A percentile compares a stretch with the other conserved stretches of the same genome.
Evolutionary conservation across 2,113 vertebrate genomes (phyloP).

Genomic region (Seriola aureovittata): DNA sequence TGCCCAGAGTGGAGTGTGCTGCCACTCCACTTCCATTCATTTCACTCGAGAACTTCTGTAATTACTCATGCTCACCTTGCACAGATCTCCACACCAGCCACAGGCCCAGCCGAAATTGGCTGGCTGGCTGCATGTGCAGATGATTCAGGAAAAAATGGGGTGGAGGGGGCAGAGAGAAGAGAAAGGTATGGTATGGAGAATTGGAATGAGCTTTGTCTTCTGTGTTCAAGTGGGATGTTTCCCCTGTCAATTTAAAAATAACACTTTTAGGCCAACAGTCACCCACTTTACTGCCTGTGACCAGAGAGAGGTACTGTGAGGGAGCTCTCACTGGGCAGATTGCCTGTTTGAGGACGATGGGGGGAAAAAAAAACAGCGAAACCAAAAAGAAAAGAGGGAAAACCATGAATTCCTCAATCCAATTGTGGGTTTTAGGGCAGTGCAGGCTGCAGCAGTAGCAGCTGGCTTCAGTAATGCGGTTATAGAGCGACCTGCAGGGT

Average conservation of each 20-base stretch:
- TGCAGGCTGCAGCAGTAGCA: slow-evolving; percentile 84
- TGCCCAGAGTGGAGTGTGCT: slow-evolving; percentile 88
- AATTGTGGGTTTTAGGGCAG: slow-evolving; percentile 91
- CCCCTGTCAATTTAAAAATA: slow-evolving; percentile 97
- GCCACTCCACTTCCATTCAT: slow-evolving; percentile 91
- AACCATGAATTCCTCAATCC: slow-evolving; percentile 95
- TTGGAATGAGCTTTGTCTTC: slow-evolving; percentile 94
- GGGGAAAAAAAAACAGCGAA: slow-evolving; percentile 78
- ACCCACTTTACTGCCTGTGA: slow-evolving; percentile 63
- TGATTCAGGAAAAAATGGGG: slow-evolving; percentile 63
- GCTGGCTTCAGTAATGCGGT: slow-evolving; percentile 96
- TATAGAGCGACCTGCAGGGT: slow-evolving; percentile 86
- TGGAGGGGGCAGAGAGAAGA: slow-evolving; percentile 17
- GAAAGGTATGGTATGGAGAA: slow-evolving; percentile 72
- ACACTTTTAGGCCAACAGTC: slow-evolving; percentile 92
- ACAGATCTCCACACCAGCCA: slow-evolving; percentile 88
- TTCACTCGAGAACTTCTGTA: slow-evolving; percentile 90
- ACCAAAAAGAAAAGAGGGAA: slow-evolving; percentile 75
- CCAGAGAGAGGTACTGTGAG: slow-evolving; percentile 54
- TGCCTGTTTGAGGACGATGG: slow-evolving; percentile 86
- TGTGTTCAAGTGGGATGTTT: slow-evolving; percentile 93
- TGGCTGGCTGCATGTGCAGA: slow-evolving; percentile 86
- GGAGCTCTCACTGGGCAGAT: slow-evolving; percentile 85
- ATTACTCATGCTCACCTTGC: slow-evolving; percentile 90
- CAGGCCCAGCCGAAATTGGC: slow-evolving; percentile 90